These are phyloP conservation scores for Dendrophyllia cribrosa DNA, from an alignment of 64 coral and sea anemone genomes.

Conservation along the genomic window DNA sequence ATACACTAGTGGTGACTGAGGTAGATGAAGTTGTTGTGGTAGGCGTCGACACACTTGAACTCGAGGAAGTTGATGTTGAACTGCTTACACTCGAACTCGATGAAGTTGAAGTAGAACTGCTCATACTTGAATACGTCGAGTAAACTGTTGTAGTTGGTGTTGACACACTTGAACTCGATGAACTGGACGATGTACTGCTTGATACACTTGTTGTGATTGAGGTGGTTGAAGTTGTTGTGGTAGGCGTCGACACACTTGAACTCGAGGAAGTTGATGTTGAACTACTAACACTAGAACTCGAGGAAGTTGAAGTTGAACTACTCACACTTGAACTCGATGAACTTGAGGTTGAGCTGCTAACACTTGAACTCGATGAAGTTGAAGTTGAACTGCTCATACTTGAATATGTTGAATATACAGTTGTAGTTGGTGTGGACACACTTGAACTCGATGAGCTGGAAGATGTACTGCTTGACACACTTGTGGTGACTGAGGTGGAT, in stretches of 20 bases:
- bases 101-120: neutral
- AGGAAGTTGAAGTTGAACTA: no score
- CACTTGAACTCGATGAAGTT: neutral
- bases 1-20: neutral
- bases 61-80: neutral
- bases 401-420: neutral
- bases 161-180: neutral
- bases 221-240: neutral
- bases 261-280: neutral
- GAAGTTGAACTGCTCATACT: neutral
- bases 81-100: neutral
- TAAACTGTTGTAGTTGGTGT: neutral
- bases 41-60: no score
- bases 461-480: slow-evolving; percentile 24
- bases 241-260: neutral
- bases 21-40: no score
- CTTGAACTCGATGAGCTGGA: neutral
- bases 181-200: slow-evolving; percentile 1
- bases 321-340: no score
- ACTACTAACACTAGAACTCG: neutral
- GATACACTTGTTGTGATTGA: neutral
- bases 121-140: no score
- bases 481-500: neutral
- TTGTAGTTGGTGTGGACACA: slow-evolving; percentile 20
- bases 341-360: no score